Percentiles rank a stretch among this genome's conserved stretches.
Conservation (phyloP, 2,113 vertebrate genomes). For the Megaleporinus macrocephalus region DNA sequence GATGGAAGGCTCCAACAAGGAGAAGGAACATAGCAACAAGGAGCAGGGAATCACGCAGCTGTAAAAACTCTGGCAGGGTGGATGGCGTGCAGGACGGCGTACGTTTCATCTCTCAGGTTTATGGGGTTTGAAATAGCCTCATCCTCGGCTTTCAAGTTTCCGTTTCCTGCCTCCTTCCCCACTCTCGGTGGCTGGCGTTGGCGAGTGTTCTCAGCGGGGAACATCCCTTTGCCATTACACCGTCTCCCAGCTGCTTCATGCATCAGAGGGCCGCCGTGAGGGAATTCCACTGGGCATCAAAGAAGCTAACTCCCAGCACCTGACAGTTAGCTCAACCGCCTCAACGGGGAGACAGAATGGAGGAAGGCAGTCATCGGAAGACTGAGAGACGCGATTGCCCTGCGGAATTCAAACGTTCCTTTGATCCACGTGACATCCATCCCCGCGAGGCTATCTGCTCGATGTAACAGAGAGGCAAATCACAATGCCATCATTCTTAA, state of each 20-base stretch:
- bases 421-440: constrained; percentile 38
- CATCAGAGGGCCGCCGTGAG: constrained; percentile 30
- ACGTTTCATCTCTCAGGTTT: neutral
- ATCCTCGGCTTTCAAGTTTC: neutral
- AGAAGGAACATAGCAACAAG: too few species aligned
- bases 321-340: constrained; percentile 46
- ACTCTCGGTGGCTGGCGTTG: neutral
- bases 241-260: constrained; percentile 36
- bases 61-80: neutral
- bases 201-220: constrained; percentile 10
- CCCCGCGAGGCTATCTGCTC: neutral
- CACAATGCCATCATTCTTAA: constrained; percentile 21
- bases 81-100: neutral
- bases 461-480: constrained; percentile 5
- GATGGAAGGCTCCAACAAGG: too few species aligned
- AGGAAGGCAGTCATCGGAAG: neutral
- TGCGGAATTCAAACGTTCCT: constrained; percentile 28
- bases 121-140: neutral
- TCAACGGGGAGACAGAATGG: neutral
- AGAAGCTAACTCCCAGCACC: constrained; percentile 27
- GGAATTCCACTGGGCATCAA: constrained; percentile 25
- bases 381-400: constrained; percentile 27
- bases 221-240: constrained; percentile 31
- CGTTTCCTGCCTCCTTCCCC: neutral
- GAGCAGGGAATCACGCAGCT: neutral